Evolutionary conservation across 2,113 vertebrate species (phyloP), one percentile per base, ranked within the genome.

Genomic region (Saimiri boliviensis): DNA sequence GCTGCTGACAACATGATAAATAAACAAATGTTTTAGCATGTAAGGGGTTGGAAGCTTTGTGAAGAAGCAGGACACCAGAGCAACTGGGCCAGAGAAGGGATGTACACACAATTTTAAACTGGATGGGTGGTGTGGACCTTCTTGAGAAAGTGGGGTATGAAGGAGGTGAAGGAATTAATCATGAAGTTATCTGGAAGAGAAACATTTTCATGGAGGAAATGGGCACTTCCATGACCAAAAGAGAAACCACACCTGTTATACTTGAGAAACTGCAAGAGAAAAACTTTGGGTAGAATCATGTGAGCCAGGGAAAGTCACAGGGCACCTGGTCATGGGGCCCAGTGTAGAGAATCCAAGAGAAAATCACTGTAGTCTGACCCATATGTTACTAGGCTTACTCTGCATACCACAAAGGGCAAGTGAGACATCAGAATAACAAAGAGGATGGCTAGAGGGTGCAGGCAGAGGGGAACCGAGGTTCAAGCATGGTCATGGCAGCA

Each of bases 1-100:
- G 11, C 8, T 63, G 17, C 2, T 12, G 23, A 1, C 3, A 45
- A 16, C 8, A 2, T 0, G 5, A 32, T 5, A 1, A n/a, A 35
- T 21, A 8, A 35, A 27, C 11, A 45, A 42, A 10, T 2, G 2
- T 32, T 17, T 1, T 9, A 0, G 30, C 10, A 0, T 6, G 11
- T 14, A 4, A 4, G 7, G 21, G 58, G 16, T 3, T 27, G 1
- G 32, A 8, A 35, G 58, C 6, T 11, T 23, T 20, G 7, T 12
- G 25, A 10, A 54, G 11, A 56, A 16, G 0, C 1, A 17, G 63
- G 16, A 13, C 2, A 5, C 58, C 6, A 35, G 6, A 6, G 17
- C 4, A 4, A 37, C 23, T 3, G 56, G 21, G 11, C 54, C 3
- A 35, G 21, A 8, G 6, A 6, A 58, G 35, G 30, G 1, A 11